Evolutionary conservation across 2,888 invertebrate species (phyloP), one percentile per base, ranked within the genome.

Genomic region (Synanthedon formicaeformis): DNA sequence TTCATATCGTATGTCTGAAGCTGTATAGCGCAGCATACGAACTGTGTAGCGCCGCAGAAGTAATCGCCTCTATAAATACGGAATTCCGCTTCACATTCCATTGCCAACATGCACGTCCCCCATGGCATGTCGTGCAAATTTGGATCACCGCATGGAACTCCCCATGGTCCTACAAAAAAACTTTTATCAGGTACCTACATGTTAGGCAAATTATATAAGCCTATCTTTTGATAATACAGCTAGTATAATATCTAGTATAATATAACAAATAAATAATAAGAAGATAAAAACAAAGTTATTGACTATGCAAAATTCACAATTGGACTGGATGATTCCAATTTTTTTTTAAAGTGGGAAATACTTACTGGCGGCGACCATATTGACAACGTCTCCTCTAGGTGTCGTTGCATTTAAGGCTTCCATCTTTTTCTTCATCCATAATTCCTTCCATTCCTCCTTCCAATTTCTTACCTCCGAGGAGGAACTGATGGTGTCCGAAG

Each of bases 101-200:
- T 62, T 0, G 77, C 57, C 6, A 81, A 58, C 75, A 77, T 76
- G 58, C 87, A 86, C 11, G 65, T 61, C 1, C 84, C 86, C 86
- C 83, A 84, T 0, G 84, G 87, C 67, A 76, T 70, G 53, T 85
- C 84, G 53, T 82, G 79, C 54, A 82, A 81, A 50, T 75, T 71
- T 0, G 85, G 85, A 58, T 86, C 86, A 0, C 85, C 86, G 55
- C 85, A 85, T 0, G 77, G 69, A 3, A 80, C 73, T 2, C 84
- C 85, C 86, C 83, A 85, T 1, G 86, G 86, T 41, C 84, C 86
- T 85, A 14, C 2, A 12, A 45, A 45, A 16, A 45, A 13, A 45
- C 13, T 45, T 45, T 45, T 66, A 59, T 53, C 34, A 6, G 48
- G 6, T 14, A n/a, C 3, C 3, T 45, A 13, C 34, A 34, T 34